Conservation (phyloP, 2,888 invertebrate species). For the Agrenia bidenticulata region DNA sequence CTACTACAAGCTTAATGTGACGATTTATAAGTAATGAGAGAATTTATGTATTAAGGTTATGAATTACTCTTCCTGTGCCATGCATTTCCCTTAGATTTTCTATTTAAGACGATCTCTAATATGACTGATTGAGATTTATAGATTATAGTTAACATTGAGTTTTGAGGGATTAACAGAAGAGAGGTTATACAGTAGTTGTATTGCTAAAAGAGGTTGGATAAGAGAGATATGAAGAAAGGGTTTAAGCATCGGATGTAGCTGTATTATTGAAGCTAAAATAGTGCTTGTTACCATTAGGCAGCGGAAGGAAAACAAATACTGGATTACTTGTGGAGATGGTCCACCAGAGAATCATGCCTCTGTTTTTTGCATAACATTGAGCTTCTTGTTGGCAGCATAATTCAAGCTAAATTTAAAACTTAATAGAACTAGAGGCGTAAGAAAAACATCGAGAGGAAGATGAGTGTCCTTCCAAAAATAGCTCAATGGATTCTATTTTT, state of each 20-base stretch:
- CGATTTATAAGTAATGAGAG: too few species aligned
- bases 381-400: slow-evolving; percentile 7
- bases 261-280: background rate
- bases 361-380: slow-evolving; percentile 15
- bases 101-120: too few species aligned
- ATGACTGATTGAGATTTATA: too few species aligned
- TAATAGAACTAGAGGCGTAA: background rate
- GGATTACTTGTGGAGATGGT: background rate
- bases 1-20: too few species aligned
- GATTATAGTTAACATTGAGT: too few species aligned
- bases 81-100: too few species aligned
- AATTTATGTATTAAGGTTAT: too few species aligned
- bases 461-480: slow-evolving; percentile 31
- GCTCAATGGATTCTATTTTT: slow-evolving; percentile 26
- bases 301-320: slow-evolving; percentile 15
- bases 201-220: too few species aligned
- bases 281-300: slow-evolving; percentile 14
- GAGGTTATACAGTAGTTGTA: too few species aligned
- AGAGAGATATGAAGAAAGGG: too few species aligned
- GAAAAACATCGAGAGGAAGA: slow-evolving; percentile 16
- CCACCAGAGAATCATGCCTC: background rate
- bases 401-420: slow-evolving; percentile 2
- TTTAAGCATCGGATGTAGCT: slow-evolving; percentile 8
- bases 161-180: too few species aligned
- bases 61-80: too few species aligned